phyloP scores from a whole-genome alignment of 2,797 vertebrate species.

The Onychomys torridus region DNA sequence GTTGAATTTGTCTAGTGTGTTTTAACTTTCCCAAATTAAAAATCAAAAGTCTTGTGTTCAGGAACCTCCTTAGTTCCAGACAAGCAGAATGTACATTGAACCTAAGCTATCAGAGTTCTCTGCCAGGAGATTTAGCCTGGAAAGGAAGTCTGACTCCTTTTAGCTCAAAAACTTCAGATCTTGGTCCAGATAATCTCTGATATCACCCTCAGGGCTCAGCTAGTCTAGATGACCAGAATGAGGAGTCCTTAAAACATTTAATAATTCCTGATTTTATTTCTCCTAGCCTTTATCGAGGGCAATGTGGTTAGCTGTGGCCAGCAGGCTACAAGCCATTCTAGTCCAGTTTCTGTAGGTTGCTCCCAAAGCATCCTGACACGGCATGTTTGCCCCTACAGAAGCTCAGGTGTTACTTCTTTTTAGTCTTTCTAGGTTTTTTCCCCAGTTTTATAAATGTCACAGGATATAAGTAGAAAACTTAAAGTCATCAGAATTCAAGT shows the following conservation, averaged over 20 bases:
- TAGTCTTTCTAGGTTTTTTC: background rate
- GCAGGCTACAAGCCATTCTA: background rate
- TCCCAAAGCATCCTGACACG: background rate
- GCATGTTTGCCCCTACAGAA: background rate
- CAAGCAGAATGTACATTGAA: background rate
- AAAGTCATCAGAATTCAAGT: constrained; percentile 14
- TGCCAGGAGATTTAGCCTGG: background rate
- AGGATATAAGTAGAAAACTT: background rate
- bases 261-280: background rate
- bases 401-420: background rate
- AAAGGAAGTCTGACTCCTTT: background rate
- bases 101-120: background rate
- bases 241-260: background rate
- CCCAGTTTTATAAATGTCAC: constrained; percentile 3
- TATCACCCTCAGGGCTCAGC: background rate
- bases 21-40: background rate
- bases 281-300: background rate
- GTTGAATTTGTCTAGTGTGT: background rate
- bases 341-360: background rate
- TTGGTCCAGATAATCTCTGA: background rate
- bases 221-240: background rate
- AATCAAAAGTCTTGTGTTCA: background rate
- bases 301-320: background rate
- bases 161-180: background rate
- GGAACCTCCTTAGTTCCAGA: background rate